Evolutionary conservation across 1,140 invertebrate species (phyloP).

Genomic region (Aporrectodea caliginosa): DNA sequence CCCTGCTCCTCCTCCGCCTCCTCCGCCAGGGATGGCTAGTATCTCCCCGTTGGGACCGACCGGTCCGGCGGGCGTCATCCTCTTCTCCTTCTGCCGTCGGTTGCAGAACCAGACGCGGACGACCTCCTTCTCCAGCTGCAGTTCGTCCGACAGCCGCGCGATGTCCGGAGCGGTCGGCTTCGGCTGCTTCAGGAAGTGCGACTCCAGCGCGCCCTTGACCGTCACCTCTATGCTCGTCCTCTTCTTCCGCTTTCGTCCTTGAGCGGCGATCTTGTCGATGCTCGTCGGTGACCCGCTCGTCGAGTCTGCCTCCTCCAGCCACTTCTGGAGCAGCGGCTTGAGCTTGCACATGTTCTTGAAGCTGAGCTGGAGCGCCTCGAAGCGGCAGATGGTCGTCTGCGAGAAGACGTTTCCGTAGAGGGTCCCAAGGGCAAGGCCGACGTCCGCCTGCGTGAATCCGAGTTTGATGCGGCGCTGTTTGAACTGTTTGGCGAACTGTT

Average conservation of each 20-base stretch:
- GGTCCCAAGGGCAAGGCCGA: slow-evolving; percentile 93
- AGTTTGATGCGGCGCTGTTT: slow-evolving; percentile 98
- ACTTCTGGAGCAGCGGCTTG: slow-evolving; percentile 96
- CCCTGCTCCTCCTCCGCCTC: background rate
- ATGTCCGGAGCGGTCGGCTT: slow-evolving; percentile 99
- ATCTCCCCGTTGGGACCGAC: background rate
- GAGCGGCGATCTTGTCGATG: slow-evolving; percentile 96
- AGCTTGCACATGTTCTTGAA: slow-evolving; percentile 99
- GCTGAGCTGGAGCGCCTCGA: slow-evolving; percentile 96
- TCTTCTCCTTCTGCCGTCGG: slow-evolving; percentile 96
- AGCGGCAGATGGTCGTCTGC: slow-evolving; percentile 98
- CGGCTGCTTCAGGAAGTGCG: slow-evolving; percentile 97
- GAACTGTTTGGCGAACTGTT: slow-evolving; percentile 98
- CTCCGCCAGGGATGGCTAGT: background rate
- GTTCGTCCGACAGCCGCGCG: slow-evolving; percentile 80
- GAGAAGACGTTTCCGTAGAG: slow-evolving; percentile 99
- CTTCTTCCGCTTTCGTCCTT: slow-evolving; percentile 97
- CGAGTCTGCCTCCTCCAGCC: slow-evolving; percentile 97
- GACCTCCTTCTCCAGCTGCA: slow-evolving; percentile 94
- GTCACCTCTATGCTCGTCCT: slow-evolving; percentile 97
- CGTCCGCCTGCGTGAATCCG: slow-evolving; percentile 92
- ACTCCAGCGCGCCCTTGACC: slow-evolving; percentile 94
- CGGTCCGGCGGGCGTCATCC: slow-evolving; percentile 48
- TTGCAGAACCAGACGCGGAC: slow-evolving; percentile 95
- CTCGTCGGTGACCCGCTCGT: slow-evolving; percentile 94